Conservation (phyloP, 2,113 vertebrate species). For the Myrmophylax atrothorax region DNA sequence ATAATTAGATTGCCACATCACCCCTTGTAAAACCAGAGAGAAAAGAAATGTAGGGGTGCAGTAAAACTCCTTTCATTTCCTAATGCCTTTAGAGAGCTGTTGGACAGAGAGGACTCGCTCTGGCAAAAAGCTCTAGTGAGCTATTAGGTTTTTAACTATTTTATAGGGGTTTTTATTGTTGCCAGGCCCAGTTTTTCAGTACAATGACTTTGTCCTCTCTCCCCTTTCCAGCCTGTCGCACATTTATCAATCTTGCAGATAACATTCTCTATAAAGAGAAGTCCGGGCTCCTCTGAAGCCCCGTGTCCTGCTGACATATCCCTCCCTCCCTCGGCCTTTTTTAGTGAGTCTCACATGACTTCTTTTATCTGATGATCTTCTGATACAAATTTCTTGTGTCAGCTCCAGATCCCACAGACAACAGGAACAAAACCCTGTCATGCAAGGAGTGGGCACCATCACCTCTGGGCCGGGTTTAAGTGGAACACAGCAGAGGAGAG, state of each 20-base stretch:
- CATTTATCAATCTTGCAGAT: slow-evolving; percentile 45
- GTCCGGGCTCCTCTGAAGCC: neutral
- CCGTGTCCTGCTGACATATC: slow-evolving; percentile 14
- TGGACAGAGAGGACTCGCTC: slow-evolving; percentile 36
- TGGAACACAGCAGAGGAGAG: neutral
- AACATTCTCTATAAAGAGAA: slow-evolving; percentile 17
- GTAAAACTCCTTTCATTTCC: slow-evolving; percentile 60
- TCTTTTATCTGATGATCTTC: slow-evolving; percentile 43
- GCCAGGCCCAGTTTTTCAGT: slow-evolving; percentile 44
- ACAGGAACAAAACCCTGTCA: neutral
- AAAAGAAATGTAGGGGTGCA: slow-evolving; percentile 56
- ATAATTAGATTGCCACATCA: slow-evolving; percentile 50
- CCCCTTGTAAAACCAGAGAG: slow-evolving; percentile 58
- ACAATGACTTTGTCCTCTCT: slow-evolving; percentile 59
- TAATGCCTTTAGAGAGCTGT: slow-evolving; percentile 53
- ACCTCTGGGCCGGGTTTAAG: neutral
- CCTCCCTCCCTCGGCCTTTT: neutral
- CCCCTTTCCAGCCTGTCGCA: neutral
- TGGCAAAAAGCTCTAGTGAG: slow-evolving; percentile 61
- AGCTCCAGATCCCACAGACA: slow-evolving; percentile 3
- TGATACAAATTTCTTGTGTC: slow-evolving; percentile 46
- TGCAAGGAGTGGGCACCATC: neutral
- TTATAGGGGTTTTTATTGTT: slow-evolving; percentile 52
- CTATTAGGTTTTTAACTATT: slow-evolving; percentile 69
- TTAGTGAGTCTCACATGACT: neutral